These are phyloP conservation scores for Carcinoscorpius rotundicauda DNA, from an alignment of 1,140 invertebrate genomes.

Conservation along the genomic window DNA sequence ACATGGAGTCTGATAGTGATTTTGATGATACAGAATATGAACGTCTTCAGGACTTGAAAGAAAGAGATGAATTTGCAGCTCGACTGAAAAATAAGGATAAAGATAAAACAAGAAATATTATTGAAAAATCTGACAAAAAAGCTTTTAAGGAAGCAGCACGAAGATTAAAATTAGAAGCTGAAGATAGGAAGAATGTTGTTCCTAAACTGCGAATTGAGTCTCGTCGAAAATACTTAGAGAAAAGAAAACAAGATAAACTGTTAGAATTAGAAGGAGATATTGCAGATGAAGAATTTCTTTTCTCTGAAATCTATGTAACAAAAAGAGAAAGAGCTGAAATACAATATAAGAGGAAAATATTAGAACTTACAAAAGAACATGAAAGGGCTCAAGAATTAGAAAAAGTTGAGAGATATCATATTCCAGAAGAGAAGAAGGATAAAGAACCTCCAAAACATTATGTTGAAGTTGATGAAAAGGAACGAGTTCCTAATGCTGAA, in stretches of 20 bases:
- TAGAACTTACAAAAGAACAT: conserved; percentile 88
- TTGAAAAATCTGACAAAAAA: conserved; percentile 52
- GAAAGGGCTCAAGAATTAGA: conserved; percentile 83
- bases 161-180: conserved; percentile 67
- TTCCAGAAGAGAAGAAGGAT: conserved; percentile 56
- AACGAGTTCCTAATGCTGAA: conserved; percentile 78
- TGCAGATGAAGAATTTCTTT: conserved; percentile 91
- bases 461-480: conserved; percentile 74
- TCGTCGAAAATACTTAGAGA: conserved; percentile 83
- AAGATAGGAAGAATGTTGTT: conserved; percentile 66
- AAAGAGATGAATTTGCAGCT: conserved; percentile 86
- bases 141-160: conserved; percentile 86
- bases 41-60: conserved; percentile 65
- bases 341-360: conserved; percentile 80
- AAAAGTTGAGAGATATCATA: conserved; percentile 82
- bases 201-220: conserved; percentile 82
- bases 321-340: conserved; percentile 68
- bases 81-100: conserved; percentile 83
- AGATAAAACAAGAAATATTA: conserved; percentile 69
- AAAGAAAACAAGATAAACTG: conserved; percentile 91
- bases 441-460: conserved; percentile 42
- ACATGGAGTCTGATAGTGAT: conserved; percentile 11
- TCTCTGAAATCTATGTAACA: conserved; percentile 74
- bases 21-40: conserved; percentile 31
- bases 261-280: conserved; percentile 91